Base-by-base conservation (phyloP, 2,888 invertebrate species). In the Priapulus caudatus region DNA sequence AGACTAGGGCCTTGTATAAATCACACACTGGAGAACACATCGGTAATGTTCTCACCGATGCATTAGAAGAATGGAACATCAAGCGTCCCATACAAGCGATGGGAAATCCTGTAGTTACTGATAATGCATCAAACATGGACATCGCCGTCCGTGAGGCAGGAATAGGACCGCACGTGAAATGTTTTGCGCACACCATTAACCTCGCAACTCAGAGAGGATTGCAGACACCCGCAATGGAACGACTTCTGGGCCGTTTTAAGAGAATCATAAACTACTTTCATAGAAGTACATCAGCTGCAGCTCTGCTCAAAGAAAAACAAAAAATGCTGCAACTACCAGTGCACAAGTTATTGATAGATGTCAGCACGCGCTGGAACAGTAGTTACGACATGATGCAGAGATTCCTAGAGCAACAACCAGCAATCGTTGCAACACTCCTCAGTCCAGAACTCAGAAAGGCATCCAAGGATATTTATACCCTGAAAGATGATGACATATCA, bases 271-370 rank as follows among this genome's bases (percentile, higher is more conserved):
- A n/a, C n/a, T n/a, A n/a, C n/a, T n/a, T 33, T 10, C 33, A 33
- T 33, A 33, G 33, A 33, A 33, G 33, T 33, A 33, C 33, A 33
- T 10, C n/a, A n/a, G 33, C 33, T 33, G n/a, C 33, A 33, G 33
- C 33, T 33, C 10, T 33, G n/a, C 33, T 33, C 10, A n/a, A 10
- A 33, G 10, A 33, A n/a, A 33, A 33, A n/a, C 33, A 33, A 33
- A 33, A 33, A n/a, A 10, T 33, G 33, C 10, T n/a, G n/a, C 10
- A 33, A 33, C 10, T 33, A 10, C 33, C 33, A 33, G n/a, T 10
- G 10, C 33, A 33, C n/a, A 33, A 33, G n/a, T 33, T 33, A n/a
- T 10, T 33, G n/a, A 10, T 10, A n/a, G 33, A 33, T 33, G 33
- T 33, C n/a, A 10, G n/a, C 10, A 33, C 33, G 10, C 10, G 33